Evolutionary conservation across 2,113 vertebrate genomes (phyloP).

Genomic region (Ciconia maguari): DNA sequence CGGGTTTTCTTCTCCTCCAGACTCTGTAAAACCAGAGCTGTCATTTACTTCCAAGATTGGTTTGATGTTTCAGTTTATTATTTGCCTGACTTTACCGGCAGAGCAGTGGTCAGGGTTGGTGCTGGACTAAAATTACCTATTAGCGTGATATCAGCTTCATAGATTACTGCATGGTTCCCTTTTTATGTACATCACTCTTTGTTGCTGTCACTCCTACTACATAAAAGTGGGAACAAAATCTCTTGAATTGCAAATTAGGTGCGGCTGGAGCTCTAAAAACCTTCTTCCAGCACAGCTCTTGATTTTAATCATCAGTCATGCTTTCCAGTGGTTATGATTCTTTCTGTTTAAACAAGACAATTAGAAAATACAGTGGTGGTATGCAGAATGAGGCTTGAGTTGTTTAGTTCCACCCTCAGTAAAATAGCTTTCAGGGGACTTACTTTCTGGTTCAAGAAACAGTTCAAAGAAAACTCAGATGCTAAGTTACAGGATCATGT

Average conservation of each 20-base stretch:
- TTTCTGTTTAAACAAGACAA: slow-evolving; percentile 20
- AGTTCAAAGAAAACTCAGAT: background rate
- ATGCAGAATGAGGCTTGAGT: background rate
- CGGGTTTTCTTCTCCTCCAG: slow-evolving; percentile 17
- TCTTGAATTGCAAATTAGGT: slow-evolving; percentile 67
- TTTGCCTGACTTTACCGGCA: slow-evolving; percentile 54
- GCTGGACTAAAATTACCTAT: slow-evolving; percentile 55
- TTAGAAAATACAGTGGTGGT: slow-evolving; percentile 41
- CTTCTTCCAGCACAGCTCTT: slow-evolving; percentile 46
- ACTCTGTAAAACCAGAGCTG: slow-evolving; percentile 50
- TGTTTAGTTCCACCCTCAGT: background rate
- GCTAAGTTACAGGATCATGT: background rate
- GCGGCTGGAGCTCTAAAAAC: slow-evolving; percentile 37
- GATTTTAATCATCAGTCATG: slow-evolving; percentile 55
- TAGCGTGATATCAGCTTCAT: slow-evolving; percentile 20
- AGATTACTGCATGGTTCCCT: background rate
- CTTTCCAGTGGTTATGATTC: background rate
- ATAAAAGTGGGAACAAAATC: slow-evolving; percentile 9
- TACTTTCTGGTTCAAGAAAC: background rate
- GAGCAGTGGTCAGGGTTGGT: slow-evolving; percentile 30
- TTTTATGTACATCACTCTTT: background rate
- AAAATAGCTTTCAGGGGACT: background rate
- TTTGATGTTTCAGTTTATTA: slow-evolving; percentile 61
- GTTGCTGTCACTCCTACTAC: background rate
- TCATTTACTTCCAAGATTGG: slow-evolving; percentile 54